A percentile compares a stretch with the other conserved stretches of the same genome.
Conservation (phyloP, 2,113 vertebrate species). For the Varanus komodoensis region DNA sequence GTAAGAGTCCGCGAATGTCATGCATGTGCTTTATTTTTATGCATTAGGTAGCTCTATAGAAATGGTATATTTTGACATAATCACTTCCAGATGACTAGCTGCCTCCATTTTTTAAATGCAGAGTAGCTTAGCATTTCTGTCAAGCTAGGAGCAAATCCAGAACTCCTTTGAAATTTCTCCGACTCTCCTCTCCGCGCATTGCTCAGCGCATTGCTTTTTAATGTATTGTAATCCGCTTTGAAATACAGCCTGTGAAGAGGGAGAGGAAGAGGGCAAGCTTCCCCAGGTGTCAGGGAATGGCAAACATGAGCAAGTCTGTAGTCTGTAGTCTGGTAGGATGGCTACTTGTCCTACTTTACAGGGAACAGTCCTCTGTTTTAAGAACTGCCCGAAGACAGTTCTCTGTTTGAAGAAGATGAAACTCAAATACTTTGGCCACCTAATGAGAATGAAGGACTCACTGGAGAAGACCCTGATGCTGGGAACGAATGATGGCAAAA, state of each 20-base stretch:
- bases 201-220: too few relatives aligned
- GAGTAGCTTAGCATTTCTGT: slow-evolving; percentile 54
- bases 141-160: slow-evolving; percentile 57
- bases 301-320: not conserved
- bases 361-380: not conserved
- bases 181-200: not conserved
- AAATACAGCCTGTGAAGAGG: slow-evolving; percentile 52
- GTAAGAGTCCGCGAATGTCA: slow-evolving; percentile 25
- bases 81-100: slow-evolving; percentile 68
- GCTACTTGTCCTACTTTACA: not conserved
- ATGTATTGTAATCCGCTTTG: slow-evolving; percentile 43
- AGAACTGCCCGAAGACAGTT: not conserved
- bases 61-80: slow-evolving; percentile 49
- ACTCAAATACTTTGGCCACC: too few relatives aligned
- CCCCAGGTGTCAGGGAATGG: not conserved
- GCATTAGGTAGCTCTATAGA: slow-evolving; percentile 46
- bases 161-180: slow-evolving; percentile 39
- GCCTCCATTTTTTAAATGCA: slow-evolving; percentile 50
- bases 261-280: slow-evolving; percentile 56
- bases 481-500: too few relatives aligned
- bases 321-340: not conserved
- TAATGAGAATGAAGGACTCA: too few relatives aligned
- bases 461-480: too few relatives aligned
- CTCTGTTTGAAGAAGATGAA: not conserved
- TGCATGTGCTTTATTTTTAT: slow-evolving; percentile 25